These are phyloP conservation scores for Cyrtonyx montezumae DNA, from an alignment of 2,113 vertebrate species.

Conservation along the genomic window DNA sequence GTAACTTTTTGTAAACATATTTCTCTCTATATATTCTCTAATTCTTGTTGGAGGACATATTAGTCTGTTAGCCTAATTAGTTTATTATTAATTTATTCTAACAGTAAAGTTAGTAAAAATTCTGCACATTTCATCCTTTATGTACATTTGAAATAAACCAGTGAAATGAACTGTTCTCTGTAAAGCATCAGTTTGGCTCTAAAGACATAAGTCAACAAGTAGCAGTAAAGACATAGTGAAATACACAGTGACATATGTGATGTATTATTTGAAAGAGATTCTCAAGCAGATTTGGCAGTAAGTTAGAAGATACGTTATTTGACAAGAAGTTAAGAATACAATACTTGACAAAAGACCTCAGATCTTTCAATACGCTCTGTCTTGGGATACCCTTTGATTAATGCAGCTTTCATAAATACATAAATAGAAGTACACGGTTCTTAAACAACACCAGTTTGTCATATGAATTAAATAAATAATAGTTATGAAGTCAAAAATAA, in stretches of 20 bases:
- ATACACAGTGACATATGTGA: background rate
- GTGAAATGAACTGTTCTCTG: background rate
- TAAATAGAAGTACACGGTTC: background rate
- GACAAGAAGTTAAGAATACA: background rate
- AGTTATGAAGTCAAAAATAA: background rate
- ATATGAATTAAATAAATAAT: background rate
- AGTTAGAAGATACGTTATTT: background rate
- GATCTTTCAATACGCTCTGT: background rate
- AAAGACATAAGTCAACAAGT: background rate
- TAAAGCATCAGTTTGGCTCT: background rate
- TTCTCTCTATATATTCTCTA: background rate
- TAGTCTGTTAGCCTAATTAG: no score
- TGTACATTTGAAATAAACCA: background rate
- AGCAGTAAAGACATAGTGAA: background rate
- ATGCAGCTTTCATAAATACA: background rate
- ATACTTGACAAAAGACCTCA: background rate
- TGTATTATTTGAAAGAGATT: background rate
- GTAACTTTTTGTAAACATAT: accelerated
- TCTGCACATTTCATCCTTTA: background rate
- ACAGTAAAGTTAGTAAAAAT: background rate
- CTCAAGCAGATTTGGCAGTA: background rate
- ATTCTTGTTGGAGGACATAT: background rate
- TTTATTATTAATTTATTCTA: background rate
- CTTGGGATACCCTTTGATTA: background rate
- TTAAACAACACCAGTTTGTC: background rate